Percentiles rank a stretch among this genome's conserved stretches.
Evolutionary conservation across 2,113 vertebrate genomes (phyloP).

Genomic region (Gymnorhina tibicen): DNA sequence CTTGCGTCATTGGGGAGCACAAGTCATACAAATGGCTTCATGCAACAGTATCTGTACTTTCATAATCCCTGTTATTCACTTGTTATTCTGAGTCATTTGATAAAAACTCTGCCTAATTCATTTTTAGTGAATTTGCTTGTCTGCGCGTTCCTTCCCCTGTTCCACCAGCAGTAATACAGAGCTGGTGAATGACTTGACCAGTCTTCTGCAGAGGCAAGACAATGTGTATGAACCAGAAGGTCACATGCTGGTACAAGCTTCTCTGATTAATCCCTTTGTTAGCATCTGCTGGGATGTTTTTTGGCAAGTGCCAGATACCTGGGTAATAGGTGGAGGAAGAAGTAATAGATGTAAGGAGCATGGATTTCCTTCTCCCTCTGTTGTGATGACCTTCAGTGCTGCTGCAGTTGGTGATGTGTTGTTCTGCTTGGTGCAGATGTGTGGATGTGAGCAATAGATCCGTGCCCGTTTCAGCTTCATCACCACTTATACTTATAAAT

Average conservation of each 20-base stretch:
- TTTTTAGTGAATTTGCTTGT: background rate
- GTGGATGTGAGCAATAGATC: background rate
- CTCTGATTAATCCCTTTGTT: background rate
- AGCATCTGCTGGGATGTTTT: background rate
- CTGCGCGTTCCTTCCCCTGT: background rate
- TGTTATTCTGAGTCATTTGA: conserved; percentile 2
- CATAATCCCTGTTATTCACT: conserved; percentile 12
- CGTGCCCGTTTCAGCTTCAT: background rate
- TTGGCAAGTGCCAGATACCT: background rate
- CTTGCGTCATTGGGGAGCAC: background rate
- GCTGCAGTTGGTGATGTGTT: fast-evolving
- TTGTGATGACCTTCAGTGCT: background rate
- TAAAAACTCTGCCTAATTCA: background rate
- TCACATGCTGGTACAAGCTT: background rate
- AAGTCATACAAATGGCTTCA: background rate
- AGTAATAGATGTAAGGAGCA: background rate
- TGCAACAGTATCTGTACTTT: background rate
- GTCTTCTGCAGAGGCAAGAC: background rate
- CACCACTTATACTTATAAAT: background rate
- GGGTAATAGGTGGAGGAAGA: background rate
- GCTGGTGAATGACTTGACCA: background rate
- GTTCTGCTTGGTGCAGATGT: background rate
- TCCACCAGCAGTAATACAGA: background rate
- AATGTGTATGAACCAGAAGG: background rate
- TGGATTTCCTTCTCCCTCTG: background rate